Evolutionary conservation across 2,113 vertebrate genomes (phyloP).

Genomic region (Phalacrocorax brasilianus): DNA sequence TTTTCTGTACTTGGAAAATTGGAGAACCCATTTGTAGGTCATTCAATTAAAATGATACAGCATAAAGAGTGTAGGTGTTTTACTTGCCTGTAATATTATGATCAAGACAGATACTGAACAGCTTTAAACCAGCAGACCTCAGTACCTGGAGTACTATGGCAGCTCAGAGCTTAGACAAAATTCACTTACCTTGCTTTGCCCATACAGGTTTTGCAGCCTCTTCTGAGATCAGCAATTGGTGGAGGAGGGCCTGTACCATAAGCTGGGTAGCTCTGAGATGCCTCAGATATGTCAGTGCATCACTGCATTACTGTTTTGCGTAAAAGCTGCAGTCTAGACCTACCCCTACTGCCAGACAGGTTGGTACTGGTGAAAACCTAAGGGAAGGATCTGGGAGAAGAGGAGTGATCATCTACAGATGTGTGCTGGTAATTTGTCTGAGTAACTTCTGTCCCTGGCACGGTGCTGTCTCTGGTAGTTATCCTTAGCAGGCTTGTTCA

Average conservation of each 20-base stretch:
- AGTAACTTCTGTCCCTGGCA: not conserved
- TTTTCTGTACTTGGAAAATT: not conserved
- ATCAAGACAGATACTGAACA: not conserved
- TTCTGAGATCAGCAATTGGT: not conserved
- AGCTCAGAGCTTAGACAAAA: not conserved
- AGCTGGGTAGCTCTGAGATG: not conserved
- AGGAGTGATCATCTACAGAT: not conserved
- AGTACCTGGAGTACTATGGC: not conserved
- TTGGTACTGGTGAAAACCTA: not conserved
- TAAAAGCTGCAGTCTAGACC: not conserved
- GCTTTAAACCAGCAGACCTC: not conserved
- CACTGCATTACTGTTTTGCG: not conserved
- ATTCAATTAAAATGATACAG: not conserved
- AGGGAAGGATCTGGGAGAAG: not conserved
- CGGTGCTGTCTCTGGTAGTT: not conserved
- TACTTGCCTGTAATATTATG: not conserved
- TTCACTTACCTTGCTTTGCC: not conserved
- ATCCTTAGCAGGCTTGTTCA: fast-evolving
- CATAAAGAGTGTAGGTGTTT: not conserved
- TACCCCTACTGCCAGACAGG: not conserved
- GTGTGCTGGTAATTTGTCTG: not conserved
- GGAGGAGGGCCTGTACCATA: not conserved
- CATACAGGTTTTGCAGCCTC: not conserved
- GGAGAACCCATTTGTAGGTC: not conserved
- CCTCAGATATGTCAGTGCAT: not conserved